These are phyloP conservation scores for Scytalopus superciliaris DNA, from an alignment of 2,113 vertebrate species.

Conservation along the genomic window DNA sequence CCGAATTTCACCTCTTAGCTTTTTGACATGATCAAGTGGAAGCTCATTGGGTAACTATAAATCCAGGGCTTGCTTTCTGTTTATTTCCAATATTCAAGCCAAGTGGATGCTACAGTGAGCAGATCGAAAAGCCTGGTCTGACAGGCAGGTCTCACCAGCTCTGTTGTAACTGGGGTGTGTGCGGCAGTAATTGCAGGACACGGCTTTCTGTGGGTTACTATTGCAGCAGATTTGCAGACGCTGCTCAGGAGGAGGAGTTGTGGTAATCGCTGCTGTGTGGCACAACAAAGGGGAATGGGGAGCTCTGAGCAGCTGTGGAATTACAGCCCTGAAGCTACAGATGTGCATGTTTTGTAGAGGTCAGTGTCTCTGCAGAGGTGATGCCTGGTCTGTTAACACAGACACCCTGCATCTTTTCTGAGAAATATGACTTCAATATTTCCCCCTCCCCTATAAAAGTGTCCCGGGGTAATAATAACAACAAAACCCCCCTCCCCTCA, in stretches of 20 bases:
- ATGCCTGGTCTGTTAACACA: neutral
- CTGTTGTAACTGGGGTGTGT: neutral
- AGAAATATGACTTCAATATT: slow-evolving; percentile 34
- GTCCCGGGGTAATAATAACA: slow-evolving; percentile 43
- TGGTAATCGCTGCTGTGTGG: neutral
- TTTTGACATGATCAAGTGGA: neutral
- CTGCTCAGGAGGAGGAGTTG: neutral
- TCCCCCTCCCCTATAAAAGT: slow-evolving; percentile 13
- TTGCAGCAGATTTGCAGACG: neutral
- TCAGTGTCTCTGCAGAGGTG: neutral
- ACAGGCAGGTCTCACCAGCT: neutral
- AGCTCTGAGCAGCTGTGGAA: neutral
- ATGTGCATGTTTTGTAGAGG: neutral
- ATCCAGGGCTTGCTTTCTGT: neutral
- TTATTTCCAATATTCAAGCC: neutral
- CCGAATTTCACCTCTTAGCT: neutral
- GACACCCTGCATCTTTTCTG: neutral
- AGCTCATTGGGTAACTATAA: neutral
- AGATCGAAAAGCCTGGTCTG: neutral
- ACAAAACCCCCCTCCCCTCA: neutral
- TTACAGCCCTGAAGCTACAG: neutral
- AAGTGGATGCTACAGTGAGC: neutral
- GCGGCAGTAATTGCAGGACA: neutral
- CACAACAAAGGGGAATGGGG: neutral
- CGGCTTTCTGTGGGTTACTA: neutral